A percentile compares a stretch with the other conserved stretches of the same genome.
Evolutionary conservation across 2,113 vertebrate species (phyloP).

Genomic region (Bombycilla garrulus): DNA sequence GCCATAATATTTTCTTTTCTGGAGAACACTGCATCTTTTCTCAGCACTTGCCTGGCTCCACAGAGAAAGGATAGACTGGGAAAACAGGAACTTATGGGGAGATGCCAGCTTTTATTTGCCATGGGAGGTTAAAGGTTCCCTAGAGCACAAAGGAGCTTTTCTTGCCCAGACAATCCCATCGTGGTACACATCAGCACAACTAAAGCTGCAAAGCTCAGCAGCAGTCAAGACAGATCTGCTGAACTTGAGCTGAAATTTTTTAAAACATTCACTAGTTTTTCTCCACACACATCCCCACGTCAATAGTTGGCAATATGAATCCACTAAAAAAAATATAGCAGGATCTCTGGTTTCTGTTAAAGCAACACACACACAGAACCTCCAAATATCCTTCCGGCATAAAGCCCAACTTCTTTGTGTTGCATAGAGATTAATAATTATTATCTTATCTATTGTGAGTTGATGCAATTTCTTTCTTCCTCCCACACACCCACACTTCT

Average conservation of each 20-base stretch:
- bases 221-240: slow-evolving; percentile 24
- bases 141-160: slow-evolving; percentile 64
- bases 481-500: neutral
- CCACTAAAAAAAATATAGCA: neutral
- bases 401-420: neutral
- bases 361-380: neutral
- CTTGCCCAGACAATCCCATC: slow-evolving; percentile 61
- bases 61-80: slow-evolving; percentile 53
- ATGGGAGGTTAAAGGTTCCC: slow-evolving; percentile 65
- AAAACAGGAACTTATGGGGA: slow-evolving; percentile 42
- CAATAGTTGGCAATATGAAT: neutral
- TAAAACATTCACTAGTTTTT: neutral
- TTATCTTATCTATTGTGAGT: neutral
- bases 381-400: neutral
- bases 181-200: slow-evolving; percentile 21
- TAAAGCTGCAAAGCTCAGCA: neutral
- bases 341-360: neutral
- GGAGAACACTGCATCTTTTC: slow-evolving; percentile 45
- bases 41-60: slow-evolving; percentile 14
- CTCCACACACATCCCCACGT: accelerated
- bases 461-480: neutral
- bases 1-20: slow-evolving; percentile 71
- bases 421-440: slow-evolving; percentile 14
- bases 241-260: neutral
- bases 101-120: slow-evolving; percentile 60